Percentiles rank a stretch among this genome's conserved stretches.
Evolutionary conservation across 1,140 invertebrate species (phyloP).

Genomic region (Fopius arisanus): DNA sequence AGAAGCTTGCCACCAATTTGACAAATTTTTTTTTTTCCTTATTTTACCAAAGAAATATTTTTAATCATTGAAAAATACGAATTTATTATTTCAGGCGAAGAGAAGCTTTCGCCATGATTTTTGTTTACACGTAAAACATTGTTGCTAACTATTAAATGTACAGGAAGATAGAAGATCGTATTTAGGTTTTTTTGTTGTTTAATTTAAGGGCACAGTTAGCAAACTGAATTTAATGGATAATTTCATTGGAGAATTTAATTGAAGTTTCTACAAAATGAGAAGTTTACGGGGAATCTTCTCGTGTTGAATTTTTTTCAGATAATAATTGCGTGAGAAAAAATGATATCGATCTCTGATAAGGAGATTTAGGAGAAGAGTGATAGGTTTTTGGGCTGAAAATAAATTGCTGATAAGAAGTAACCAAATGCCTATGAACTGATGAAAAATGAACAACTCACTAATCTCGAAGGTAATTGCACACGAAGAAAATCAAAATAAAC

Average conservation of each 20-base stretch:
- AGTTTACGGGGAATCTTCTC: no score
- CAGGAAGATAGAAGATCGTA: slow-evolving; percentile 55
- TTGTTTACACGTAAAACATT: slow-evolving; percentile 47
- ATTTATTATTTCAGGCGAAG: slow-evolving; percentile 48
- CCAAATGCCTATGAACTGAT: neutral
- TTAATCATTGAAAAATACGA: slow-evolving; percentile 55
- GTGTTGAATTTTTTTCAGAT: no score
- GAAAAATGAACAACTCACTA: neutral
- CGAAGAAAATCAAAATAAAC: slow-evolving; percentile 21
- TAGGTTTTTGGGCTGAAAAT: no score
- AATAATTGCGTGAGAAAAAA: no score
- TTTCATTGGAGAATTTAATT: neutral
- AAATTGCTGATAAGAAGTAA: no score
- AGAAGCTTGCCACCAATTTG: slow-evolving; percentile 50
- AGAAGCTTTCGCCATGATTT: slow-evolving; percentile 44
- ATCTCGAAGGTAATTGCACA: slow-evolving; percentile 21
- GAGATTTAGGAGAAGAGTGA: no score
- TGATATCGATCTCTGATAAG: no score
- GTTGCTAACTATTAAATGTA: slow-evolving; percentile 49
- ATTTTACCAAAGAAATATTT: neutral
- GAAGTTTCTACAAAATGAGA: no score
- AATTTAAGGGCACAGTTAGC: slow-evolving; percentile 18
- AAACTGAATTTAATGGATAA: neutral
- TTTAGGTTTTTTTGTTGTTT: slow-evolving; percentile 35
- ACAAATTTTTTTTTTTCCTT: slow-evolving; percentile 17